These are phyloP conservation scores for Apis florea DNA, from an alignment of 1,140 invertebrate species.

Conservation along the genomic window DNA sequence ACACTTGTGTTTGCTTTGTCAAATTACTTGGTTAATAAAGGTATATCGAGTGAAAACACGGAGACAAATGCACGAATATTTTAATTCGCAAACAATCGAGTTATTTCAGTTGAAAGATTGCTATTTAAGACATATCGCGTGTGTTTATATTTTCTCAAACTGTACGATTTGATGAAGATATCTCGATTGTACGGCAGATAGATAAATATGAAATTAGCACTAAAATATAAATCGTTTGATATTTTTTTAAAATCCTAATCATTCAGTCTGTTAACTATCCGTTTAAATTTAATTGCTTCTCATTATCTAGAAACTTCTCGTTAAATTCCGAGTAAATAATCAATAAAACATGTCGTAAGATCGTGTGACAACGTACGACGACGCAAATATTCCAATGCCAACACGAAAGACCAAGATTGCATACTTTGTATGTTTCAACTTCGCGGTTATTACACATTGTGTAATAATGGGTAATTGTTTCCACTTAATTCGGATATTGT, in stretches of 20 bases:
- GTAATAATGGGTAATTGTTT: conserved; percentile 36
- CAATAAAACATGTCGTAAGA: background rate
- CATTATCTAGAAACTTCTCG: background rate
- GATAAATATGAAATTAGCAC: background rate
- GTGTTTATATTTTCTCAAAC: conserved; percentile 28
- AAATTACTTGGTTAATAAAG: conserved; percentile 49
- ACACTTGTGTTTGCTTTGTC: conserved; percentile 55
- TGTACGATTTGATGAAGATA: conserved; percentile 17
- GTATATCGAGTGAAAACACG: conserved; percentile 10
- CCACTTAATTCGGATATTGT: conserved; percentile 52
- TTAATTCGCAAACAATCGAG: conserved; percentile 20
- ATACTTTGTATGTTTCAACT: conserved; percentile 2
- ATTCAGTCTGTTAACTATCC: background rate
- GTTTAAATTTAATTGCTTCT: background rate
- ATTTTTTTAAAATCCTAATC: background rate
- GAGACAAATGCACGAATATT: conserved; percentile 10
- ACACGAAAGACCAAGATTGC: background rate
- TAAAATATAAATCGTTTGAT: background rate
- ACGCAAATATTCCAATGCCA: background rate
- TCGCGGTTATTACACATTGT: conserved; percentile 27
- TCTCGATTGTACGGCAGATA: background rate
- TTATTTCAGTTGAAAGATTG: conserved; percentile 23
- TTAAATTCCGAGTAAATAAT: background rate
- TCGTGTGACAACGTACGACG: background rate
- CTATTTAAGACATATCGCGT: background rate